Conservation (phyloP, 2,113 vertebrate genomes). For the Notothenia coriiceps region DNA sequence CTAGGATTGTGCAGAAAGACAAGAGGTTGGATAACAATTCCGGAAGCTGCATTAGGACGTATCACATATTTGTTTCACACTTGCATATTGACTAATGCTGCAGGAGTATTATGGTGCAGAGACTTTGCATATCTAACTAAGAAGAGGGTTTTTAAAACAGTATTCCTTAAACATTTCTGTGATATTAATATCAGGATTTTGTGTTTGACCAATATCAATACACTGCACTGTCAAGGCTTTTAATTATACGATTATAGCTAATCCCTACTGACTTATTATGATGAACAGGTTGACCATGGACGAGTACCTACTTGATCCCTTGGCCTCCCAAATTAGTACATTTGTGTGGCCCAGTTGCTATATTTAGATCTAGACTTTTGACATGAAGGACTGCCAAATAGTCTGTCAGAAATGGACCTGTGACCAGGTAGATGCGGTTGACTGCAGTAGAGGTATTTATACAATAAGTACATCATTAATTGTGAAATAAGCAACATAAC, state of each 20-base stretch:
- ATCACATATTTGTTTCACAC: conserved; percentile 8
- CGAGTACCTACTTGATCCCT: neutral
- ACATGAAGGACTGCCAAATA: neutral
- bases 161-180: neutral
- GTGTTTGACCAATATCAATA: neutral
- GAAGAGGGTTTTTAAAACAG: neutral
- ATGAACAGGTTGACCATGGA: conserved; percentile 4
- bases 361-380: neutral
- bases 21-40: conserved; percentile 26
- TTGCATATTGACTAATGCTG: conserved; percentile 13
- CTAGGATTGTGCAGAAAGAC: neutral
- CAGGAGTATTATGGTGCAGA: conserved; percentile 42
- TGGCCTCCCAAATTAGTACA: neutral
- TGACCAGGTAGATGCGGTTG: no score
- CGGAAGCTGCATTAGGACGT: conserved; percentile 23
- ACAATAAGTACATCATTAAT: no score
- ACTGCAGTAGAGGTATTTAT: neutral
- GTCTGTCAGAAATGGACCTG: neutral
- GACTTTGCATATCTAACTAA: conserved; percentile 20
- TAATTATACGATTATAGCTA: neutral
- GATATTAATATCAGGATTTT: neutral
- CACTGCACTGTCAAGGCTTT: neutral
- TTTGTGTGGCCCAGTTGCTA: neutral
- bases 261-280: neutral
- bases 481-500: no score